These are phyloP conservation scores for Harpagus bidentatus DNA, from an alignment of 2,113 vertebrate genomes.

Conservation along the genomic window DNA sequence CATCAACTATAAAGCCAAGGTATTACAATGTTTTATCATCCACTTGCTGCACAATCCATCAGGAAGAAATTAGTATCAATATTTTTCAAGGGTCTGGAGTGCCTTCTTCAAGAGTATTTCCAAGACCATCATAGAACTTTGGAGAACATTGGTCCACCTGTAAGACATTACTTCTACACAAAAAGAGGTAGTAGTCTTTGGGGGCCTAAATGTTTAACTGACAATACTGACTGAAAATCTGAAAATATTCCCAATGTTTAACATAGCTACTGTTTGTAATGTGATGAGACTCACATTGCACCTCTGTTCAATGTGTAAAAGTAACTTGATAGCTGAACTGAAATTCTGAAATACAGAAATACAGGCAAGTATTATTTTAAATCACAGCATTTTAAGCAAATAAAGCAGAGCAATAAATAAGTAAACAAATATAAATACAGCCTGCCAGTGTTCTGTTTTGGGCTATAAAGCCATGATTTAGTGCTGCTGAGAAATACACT, in stretches of 20 bases:
- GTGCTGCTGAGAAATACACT: background rate
- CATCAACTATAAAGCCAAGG: background rate
- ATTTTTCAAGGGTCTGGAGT: background rate
- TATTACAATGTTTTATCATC: background rate
- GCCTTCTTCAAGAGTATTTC: background rate
- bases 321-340: background rate
- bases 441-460: background rate
- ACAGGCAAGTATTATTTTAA: background rate
- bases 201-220: background rate
- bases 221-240: background rate
- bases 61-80: background rate
- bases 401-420: background rate
- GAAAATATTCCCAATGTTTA: background rate
- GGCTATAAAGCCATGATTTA: background rate
- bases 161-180: background rate
- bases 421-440: background rate
- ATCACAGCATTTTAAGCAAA: background rate
- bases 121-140: background rate
- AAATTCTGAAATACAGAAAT: background rate
- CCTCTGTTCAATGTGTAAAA: background rate
- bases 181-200: background rate
- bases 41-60: background rate
- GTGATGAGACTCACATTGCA: background rate
- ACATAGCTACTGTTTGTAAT: rapidly evolving
- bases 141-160: background rate